Conservation (phyloP, 2,888 invertebrate genomes). For the Stenchaetothrips biformis region DNA sequence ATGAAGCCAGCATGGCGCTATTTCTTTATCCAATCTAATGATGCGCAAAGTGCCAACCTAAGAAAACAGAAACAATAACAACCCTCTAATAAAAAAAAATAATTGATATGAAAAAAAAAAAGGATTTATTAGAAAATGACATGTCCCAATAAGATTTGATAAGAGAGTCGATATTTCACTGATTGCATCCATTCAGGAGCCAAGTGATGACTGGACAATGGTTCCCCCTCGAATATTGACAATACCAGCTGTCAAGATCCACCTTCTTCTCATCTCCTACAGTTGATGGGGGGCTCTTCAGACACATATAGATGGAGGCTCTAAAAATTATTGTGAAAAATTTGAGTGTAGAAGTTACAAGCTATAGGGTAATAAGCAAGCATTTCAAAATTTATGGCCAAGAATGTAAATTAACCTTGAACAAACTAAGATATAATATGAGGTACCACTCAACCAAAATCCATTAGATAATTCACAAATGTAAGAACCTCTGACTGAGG, state of each 20-base stretch:
- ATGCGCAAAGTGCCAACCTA: constrained; percentile 57
- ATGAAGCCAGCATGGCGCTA: constrained; percentile 81
- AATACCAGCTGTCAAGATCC: constrained; percentile 51
- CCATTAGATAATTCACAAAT: constrained; percentile 68
- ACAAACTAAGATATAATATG: constrained; percentile 49
- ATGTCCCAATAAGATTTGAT: constrained; percentile 47
- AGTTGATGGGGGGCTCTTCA: constrained; percentile 34
- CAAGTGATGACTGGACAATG: constrained; percentile 71
- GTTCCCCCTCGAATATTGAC: constrained; percentile 62
- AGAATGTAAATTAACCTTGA: constrained; percentile 43
- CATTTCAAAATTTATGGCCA: constrained; percentile 27
- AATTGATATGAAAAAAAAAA: constrained; percentile 3
- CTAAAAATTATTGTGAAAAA: constrained; percentile 39
- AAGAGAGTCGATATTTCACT: constrained; percentile 54
- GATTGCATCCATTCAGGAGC: constrained; percentile 79
- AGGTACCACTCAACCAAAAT: constrained; percentile 48
- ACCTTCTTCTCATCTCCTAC: constrained; percentile 54
- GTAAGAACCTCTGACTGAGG: constrained; percentile 69
- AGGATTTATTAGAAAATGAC: not conserved
- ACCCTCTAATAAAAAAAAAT: constrained; percentile 15
- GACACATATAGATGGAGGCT: constrained; percentile 44
- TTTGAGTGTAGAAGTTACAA: not conserved
- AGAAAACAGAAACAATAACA: constrained; percentile 35
- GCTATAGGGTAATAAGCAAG: not conserved
- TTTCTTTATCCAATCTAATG: constrained; percentile 62